These are phyloP conservation scores for Silurus meridionalis DNA, from an alignment of 2,113 vertebrate species.

Conservation along the genomic window DNA sequence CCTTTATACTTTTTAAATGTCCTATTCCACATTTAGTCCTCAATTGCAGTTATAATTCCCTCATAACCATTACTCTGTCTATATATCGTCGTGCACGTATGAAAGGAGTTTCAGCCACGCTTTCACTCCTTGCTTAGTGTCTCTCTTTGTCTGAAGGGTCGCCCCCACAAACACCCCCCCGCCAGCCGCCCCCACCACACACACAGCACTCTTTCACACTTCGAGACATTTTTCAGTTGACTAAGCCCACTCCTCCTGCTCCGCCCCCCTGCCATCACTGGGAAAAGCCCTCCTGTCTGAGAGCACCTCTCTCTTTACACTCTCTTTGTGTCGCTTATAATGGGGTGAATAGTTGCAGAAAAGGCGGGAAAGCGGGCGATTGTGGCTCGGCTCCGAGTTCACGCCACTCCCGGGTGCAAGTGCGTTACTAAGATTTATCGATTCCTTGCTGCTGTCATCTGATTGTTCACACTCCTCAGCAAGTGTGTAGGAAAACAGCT, in stretches of 20 bases:
- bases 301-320: slow-evolving; percentile 42
- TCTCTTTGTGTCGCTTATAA: slow-evolving; percentile 37
- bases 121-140: background rate
- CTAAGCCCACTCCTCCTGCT: background rate
- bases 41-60: too few relatives aligned
- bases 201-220: slow-evolving; percentile 44
- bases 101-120: background rate
- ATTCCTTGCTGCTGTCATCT: background rate
- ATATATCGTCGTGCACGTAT: background rate
- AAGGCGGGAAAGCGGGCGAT: slow-evolving; percentile 42
- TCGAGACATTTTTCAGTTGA: slow-evolving; percentile 34
- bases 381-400: slow-evolving; percentile 9
- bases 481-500: background rate
- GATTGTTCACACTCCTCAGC: background rate
- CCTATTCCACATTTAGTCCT: too few relatives aligned
- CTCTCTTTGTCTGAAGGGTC: background rate
- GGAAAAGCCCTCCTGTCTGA: slow-evolving; percentile 46
- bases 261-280: slow-evolving; percentile 22
- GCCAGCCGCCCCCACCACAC: background rate
- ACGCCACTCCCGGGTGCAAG: background rate
- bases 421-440: background rate
- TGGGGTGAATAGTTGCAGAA: slow-evolving; percentile 36
- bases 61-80: background rate
- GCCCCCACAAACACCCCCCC: background rate
- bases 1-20: too few relatives aligned